Base-by-base conservation (phyloP, 1,140 invertebrate species). In the Anagrus nilaparvatae region DNA sequence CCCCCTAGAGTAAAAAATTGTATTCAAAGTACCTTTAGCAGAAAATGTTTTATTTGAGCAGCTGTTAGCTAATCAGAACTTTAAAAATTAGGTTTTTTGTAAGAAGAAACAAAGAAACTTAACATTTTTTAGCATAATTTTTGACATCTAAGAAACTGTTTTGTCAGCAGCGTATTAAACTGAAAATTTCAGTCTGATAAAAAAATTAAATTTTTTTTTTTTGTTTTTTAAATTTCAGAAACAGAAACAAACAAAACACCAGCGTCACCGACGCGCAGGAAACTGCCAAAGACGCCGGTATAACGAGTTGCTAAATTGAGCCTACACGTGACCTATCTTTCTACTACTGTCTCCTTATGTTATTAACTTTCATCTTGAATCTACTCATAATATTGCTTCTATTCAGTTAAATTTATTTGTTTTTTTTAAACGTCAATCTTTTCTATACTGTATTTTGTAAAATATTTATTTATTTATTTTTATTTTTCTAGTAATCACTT, bases 231-330 rank as follows among this genome's bases (percentile, higher is more conserved):
- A 59, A 73, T 80, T 74, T 50, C 79, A 82, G 79, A 82, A 67
- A 71, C 75, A 34, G 79, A 84, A 59, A 75, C 73, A 59, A 82
- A 86, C 59, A 87, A 87, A 76, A 78, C 81, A 50, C 84, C 83
- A 52, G 81, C 83, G 47, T 87, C 84, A 58, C 85, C 86, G 55
- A 88, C 85, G 51, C 78, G 86, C 74, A 77, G 87, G 76, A 90
- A 89, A 81, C 75, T 91, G 67, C 87, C 87, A 67, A 89, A 89
- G 78, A 89, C 87, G 71, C 87, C 87, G 82, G 85, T 89, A 87
- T 86, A 87, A 84, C 59, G 58, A 67, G 65, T 67, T 68, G 50
- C 61, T 68, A 67, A 64, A 63, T 65, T 59, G 59, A 63, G 58
- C 52, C 52, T 64, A 65, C 60, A 59, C 60, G 52, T 67, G 61